A percentile compares a stretch with the other conserved stretches of the same genome.
Evolutionary conservation across 2,113 vertebrate genomes (phyloP).

Genomic region (Oreamnos americanus): DNA sequence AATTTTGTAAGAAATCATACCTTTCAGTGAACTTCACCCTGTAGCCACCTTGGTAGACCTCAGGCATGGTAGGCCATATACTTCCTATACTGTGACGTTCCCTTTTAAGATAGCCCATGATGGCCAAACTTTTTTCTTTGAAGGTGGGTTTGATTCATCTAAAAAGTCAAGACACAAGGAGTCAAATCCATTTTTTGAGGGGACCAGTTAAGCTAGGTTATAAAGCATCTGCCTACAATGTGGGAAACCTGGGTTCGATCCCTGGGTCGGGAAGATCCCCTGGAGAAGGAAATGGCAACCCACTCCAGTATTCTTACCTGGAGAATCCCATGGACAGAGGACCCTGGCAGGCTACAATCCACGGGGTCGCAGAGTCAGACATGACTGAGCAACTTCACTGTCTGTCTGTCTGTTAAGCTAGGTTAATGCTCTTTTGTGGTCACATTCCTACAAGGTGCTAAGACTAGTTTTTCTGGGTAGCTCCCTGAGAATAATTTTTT

Average conservation of each 20-base stretch:
- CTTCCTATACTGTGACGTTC: background rate
- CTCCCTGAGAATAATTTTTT: background rate
- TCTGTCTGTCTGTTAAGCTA: background rate
- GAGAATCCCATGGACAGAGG: no score
- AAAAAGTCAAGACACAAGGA: background rate
- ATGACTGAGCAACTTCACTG: no score
- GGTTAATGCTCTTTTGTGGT: background rate
- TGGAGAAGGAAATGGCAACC: background rate
- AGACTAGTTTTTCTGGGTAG: background rate
- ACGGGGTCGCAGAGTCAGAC: accelerated
- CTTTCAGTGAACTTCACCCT: background rate
- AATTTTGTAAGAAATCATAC: background rate
- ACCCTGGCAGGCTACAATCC: no score
- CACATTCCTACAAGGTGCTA: background rate
- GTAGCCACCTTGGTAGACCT: background rate
- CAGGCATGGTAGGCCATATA: background rate
- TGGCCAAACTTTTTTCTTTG: background rate
- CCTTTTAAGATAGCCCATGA: background rate
- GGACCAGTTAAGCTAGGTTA: background rate
- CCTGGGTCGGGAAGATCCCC: background rate
- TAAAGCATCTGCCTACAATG: background rate
- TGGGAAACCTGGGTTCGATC: background rate
- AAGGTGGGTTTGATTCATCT: background rate
- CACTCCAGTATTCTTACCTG: background rate
- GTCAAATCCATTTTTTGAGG: background rate